phyloP scores from a whole-genome alignment of 2,888 invertebrate species.

The Alloscopus bannaensis region DNA sequence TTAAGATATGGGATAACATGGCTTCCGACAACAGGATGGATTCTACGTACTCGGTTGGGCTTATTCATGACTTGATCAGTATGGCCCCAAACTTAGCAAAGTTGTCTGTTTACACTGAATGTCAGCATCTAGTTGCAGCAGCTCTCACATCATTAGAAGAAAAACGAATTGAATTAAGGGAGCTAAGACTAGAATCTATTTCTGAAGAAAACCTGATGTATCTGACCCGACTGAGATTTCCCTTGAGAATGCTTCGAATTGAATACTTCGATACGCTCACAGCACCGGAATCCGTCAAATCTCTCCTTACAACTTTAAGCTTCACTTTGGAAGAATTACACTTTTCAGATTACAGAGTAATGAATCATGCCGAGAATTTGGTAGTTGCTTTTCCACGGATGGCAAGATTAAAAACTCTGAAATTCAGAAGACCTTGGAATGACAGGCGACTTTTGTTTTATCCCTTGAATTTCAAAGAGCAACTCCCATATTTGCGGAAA shows the following conservation, averaged over 20 bases:
- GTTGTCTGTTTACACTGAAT: constrained; percentile 55
- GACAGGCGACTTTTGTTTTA: constrained; percentile 52
- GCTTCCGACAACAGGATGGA: constrained; percentile 57
- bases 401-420: constrained; percentile 41
- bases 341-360: constrained; percentile 56
- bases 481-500: constrained; percentile 46
- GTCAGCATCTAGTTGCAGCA: constrained; percentile 55
- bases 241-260: constrained; percentile 51
- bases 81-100: constrained; percentile 55
- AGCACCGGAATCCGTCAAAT: constrained; percentile 56
- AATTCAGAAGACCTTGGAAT: constrained; percentile 55
- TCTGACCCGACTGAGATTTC: constrained; percentile 46
- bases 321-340: constrained; percentile 58
- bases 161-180: constrained; percentile 46
- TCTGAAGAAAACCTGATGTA: constrained; percentile 54
- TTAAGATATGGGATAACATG: constrained; percentile 58
- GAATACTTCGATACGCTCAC: constrained; percentile 58
- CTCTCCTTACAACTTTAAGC: constrained; percentile 53
- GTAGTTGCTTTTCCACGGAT: constrained; percentile 54
- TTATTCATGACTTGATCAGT: constrained; percentile 54
- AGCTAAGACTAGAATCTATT: constrained; percentile 50
- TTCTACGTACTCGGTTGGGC: constrained; percentile 49
- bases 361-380: constrained; percentile 57
- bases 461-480: constrained; percentile 47
- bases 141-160: constrained; percentile 51